Base-by-base conservation (phyloP, 2,113 vertebrate genomes). In the Silurus asotus region DNA sequence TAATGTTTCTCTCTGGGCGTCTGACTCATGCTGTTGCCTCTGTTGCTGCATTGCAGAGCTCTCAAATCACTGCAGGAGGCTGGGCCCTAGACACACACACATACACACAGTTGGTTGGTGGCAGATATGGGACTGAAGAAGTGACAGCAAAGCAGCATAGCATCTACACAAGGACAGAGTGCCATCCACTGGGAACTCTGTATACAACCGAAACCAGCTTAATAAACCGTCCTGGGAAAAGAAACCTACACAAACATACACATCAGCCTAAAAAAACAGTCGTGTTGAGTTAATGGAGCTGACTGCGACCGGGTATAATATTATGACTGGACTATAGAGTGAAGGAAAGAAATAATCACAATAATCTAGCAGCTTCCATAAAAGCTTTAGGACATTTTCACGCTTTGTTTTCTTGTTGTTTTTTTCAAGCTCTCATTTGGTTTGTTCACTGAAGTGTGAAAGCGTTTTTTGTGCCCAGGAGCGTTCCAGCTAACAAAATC, bases 1-100 rank as follows among this genome's bases (percentile, higher is more conserved):
- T 78, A 15, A 5, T 6, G 53, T 28, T 45, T 87, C 85, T 72
- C 49, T 83, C 80, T 23, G 45, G 61, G 84, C 82, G 86, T 81
- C 91, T 93, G 88, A 92, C 91, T 93, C 93, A 93, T 91, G 89
- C 90, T 64, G n/a, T 79, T 59, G n/a, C 61, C 91, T 80, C 53
- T 83, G 90, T 89, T 94, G 93, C 94, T 93, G 93, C 94, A 95
- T 92, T 95, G 94, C 94, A 92, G 93, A 92, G 91, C 91, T 92
- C 91, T 92, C 89, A 86, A 91, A 83, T 89, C 89, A 91, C 90
- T 92, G 91, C 90, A 91, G 88, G 91, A 91, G 87, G 49, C 79
- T 55, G 56, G 7, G 55, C 28, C 77, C n/a, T 53, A 55, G 51
- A 78, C 75, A 78, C 70, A 74, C 62, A 67, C 70, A 48, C 78